Evolutionary conservation across 2,113 vertebrate genomes (phyloP).

Genomic region (Oreocharis arfaki): DNA sequence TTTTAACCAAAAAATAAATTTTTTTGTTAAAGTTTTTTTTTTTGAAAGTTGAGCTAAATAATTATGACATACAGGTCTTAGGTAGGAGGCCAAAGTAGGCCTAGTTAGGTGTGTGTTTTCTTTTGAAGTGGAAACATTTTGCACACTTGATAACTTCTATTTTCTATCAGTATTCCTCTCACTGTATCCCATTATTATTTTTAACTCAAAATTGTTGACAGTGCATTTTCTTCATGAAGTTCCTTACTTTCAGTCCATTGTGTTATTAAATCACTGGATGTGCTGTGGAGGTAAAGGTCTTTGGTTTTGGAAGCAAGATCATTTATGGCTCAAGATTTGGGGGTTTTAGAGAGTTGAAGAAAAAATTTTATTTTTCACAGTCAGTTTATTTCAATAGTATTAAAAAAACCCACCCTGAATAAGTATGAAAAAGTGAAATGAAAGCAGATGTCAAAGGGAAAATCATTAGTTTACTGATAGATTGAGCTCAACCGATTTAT

Average conservation of each 20-base stretch:
- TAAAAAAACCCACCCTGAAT: neutral
- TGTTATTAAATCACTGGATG: neutral
- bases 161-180: neutral
- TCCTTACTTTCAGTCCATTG: neutral
- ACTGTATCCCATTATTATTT: neutral
- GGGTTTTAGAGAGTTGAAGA: neutral
- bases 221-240: neutral
- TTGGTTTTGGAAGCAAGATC: neutral
- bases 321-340: neutral
- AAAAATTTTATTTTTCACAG: neutral
- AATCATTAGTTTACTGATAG: neutral
- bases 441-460: neutral
- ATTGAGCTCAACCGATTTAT: neutral
- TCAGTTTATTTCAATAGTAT: neutral
- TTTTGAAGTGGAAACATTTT: neutral
- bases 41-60: neutral
- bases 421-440: neutral
- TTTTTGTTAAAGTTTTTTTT: neutral
- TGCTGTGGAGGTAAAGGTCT: neutral
- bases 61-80: neutral
- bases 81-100: neutral
- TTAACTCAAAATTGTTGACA: accelerated
- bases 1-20: no score
- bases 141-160: neutral
- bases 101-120: neutral